Percentiles rank a stretch among this genome's conserved stretches.
Conservation (phyloP, 2,797 vertebrate species). For the Scomberomorus guttatus region DNA sequence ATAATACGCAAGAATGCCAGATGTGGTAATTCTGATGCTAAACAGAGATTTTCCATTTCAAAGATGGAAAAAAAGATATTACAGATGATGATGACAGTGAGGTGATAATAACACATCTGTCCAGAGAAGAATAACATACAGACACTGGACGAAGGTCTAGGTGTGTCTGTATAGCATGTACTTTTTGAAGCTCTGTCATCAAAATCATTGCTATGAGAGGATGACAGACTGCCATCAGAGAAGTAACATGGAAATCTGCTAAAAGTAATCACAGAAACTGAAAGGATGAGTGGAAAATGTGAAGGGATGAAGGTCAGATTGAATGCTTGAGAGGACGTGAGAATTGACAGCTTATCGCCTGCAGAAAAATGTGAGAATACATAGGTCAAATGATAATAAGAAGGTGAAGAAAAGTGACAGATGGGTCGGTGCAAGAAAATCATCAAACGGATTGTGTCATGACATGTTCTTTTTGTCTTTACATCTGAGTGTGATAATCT, state of each 20-base stretch:
- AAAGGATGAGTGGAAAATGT: neutral
- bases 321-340: neutral
- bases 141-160: neutral
- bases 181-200: neutral
- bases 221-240: neutral
- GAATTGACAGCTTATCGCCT: neutral
- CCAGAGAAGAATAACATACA: conserved; percentile 1
- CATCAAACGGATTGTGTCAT: neutral
- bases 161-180: neutral
- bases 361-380: neutral
- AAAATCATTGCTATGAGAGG: neutral
- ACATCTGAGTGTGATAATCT: neutral
- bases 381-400: neutral
- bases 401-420: neutral
- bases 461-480: too few relatives aligned
- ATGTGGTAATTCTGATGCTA: conserved; percentile 15
- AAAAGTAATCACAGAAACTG: neutral
- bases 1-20: conserved; percentile 19
- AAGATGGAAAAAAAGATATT: conserved; percentile 2
- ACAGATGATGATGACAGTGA: conserved; percentile 16
- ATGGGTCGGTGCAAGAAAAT: neutral
- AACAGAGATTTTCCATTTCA: conserved; percentile 44
- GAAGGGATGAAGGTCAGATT: neutral
- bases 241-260: neutral
- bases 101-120: neutral